Evolutionary conservation across 1,140 invertebrate genomes (phyloP).

Genomic region (Zaprionus gabonicus): DNA sequence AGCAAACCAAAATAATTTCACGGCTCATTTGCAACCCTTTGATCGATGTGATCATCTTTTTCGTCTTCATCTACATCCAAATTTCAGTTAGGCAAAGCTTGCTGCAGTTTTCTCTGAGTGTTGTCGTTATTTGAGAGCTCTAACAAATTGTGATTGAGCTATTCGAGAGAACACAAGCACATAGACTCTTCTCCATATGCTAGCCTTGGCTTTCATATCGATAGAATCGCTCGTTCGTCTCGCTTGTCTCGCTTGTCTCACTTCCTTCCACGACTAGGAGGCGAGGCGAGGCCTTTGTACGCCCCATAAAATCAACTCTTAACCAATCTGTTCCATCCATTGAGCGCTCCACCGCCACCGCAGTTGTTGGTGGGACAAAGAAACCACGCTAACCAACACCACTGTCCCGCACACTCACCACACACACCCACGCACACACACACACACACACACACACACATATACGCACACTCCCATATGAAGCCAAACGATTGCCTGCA

Average conservation of each 20-base stretch:
- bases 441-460: constrained; percentile 12
- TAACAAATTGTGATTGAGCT: constrained; percentile 9
- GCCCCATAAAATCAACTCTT: constrained; percentile 50
- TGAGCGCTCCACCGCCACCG: constrained; percentile 42
- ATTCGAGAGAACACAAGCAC: background rate
- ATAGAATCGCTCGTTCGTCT: constrained; percentile 9
- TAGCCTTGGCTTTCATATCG: constrained; percentile 10
- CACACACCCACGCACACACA: constrained; percentile 16
- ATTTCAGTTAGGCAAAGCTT: background rate
- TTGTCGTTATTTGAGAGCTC: background rate
- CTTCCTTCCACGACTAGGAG: background rate
- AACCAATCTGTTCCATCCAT: constrained; percentile 66
- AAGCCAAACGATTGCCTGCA: constrained; percentile 30
- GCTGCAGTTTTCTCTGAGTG: background rate
- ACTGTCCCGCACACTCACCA: constrained; percentile 11
- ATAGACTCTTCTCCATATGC: background rate
- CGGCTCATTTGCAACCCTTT: background rate
- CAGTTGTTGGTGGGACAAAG: constrained; percentile 65
- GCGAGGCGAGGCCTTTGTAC: constrained; percentile 5
- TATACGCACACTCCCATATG: constrained; percentile 7
- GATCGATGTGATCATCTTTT: background rate
- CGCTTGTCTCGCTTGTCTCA: background rate
- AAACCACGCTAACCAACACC: constrained; percentile 39
- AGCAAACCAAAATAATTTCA: background rate
- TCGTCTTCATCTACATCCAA: background rate